phyloP scores from a whole-genome alignment of 1,140 invertebrate genomes.

The Drosophila pandora region DNA sequence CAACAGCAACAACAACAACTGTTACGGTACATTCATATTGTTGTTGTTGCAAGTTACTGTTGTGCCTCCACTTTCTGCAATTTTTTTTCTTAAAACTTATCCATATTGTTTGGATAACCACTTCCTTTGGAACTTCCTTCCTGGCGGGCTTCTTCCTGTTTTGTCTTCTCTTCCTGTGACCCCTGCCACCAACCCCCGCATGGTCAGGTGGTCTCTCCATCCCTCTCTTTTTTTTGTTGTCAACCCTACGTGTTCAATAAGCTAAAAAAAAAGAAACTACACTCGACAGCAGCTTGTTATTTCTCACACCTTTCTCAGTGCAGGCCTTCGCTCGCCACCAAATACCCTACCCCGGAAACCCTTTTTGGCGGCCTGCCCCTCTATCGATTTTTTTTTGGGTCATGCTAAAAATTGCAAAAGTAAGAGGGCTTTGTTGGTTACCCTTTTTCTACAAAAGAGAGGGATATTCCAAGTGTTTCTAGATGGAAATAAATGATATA shows the following conservation, averaged over 20 bases:
- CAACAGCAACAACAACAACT: constrained; percentile 51
- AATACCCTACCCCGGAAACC: constrained; percentile 6
- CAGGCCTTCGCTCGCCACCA: not conserved
- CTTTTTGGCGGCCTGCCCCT: constrained; percentile 1
- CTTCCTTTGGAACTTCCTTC: constrained; percentile 71
- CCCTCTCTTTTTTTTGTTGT: constrained; percentile 24
- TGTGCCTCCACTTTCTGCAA: constrained; percentile 19
- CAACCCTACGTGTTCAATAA: constrained; percentile 58
- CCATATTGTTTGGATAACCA: constrained; percentile 66
- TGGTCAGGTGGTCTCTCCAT: constrained; percentile 45
- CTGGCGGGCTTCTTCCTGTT: constrained; percentile 56
- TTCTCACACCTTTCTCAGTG: constrained; percentile 42
- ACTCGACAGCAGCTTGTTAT: constrained; percentile 49
- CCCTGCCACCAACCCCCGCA: constrained; percentile 28
- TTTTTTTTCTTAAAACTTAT: constrained; percentile 18
- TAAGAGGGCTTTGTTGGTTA: constrained; percentile 22
- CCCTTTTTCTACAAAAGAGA: constrained; percentile 1
- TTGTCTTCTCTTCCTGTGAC: constrained; percentile 20
- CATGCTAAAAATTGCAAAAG: constrained; percentile 43
- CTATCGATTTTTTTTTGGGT: constrained; percentile 46
- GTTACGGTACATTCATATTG: constrained; percentile 65
- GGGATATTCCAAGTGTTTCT: not conserved
- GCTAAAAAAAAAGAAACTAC: constrained; percentile 24
- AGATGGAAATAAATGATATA: too few species aligned
- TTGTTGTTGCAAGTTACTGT: constrained; percentile 32